phyloP scores from a whole-genome alignment of 2,113 vertebrate genomes.

The Amphilophus citrinellus region DNA sequence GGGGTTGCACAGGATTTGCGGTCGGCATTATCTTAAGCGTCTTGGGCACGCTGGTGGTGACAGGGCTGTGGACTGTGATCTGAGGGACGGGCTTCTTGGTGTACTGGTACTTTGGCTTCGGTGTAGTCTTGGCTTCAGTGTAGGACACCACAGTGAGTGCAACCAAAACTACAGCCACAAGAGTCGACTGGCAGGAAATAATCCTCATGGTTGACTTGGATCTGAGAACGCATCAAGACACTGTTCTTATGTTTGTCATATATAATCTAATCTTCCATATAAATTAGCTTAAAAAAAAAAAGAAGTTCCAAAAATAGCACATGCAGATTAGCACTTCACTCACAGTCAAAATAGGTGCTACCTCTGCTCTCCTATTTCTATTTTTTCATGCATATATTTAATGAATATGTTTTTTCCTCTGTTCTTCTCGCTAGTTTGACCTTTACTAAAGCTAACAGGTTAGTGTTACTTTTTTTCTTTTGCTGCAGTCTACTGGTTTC shows the following conservation, averaged over 20 bases:
- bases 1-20: conserved; percentile 54
- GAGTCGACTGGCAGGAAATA: conserved; percentile 53
- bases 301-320: background rate
- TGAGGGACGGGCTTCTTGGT: conserved; percentile 85
- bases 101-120: conserved; percentile 84
- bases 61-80: conserved; percentile 66
- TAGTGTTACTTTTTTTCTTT: background rate
- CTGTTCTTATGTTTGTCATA: background rate
- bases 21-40: conserved; percentile 53
- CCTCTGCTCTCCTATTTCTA: background rate
- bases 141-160: conserved; percentile 46
- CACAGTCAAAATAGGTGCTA: background rate
- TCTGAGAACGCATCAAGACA: conserved; percentile 73
- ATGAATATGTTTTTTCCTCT: background rate
- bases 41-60: conserved; percentile 64
- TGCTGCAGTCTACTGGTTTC: conserved; percentile 4
- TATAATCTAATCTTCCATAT: background rate
- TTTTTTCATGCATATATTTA: background rate
- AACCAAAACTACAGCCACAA: conserved; percentile 64
- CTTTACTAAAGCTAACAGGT: background rate
- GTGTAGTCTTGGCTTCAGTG: conserved; percentile 83
- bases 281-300: background rate
- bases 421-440: background rate
- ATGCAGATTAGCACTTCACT: background rate
- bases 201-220: conserved; percentile 81